Evolutionary conservation across 2,797 vertebrate genomes (phyloP).

Genomic region (Crenichthys baileyi): DNA sequence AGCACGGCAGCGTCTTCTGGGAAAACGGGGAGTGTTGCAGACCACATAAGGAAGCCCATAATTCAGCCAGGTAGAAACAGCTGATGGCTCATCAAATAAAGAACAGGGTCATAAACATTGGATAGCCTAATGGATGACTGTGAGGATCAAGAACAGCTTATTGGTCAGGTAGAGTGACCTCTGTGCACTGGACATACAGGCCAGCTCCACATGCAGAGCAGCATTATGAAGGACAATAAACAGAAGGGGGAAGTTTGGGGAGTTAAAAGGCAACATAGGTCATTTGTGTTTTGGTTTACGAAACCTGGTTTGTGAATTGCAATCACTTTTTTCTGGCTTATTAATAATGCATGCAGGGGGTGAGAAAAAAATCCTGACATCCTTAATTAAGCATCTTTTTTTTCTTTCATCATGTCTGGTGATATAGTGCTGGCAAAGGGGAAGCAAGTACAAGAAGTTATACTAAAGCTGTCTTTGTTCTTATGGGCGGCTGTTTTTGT

Average conservation of each 20-base stretch:
- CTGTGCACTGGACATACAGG: slow-evolving; percentile 42
- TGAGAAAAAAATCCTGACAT: slow-evolving; percentile 52
- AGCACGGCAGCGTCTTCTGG: slow-evolving; percentile 52
- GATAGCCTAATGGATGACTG: slow-evolving; percentile 75
- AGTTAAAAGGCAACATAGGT: slow-evolving; percentile 8
- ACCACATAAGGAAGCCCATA: slow-evolving; percentile 62
- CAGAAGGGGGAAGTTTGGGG: not conserved
- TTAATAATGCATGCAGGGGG: slow-evolving; percentile 60
- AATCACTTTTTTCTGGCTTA: slow-evolving; percentile 22
- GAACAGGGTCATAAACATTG: slow-evolving; percentile 71
- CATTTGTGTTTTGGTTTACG: slow-evolving; percentile 13
- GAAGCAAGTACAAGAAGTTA: slow-evolving; percentile 68
- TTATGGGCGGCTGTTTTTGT: slow-evolving; percentile 75
- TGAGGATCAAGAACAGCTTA: slow-evolving; percentile 75
- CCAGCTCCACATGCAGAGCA: slow-evolving; percentile 14
- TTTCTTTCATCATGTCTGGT: slow-evolving; percentile 52
- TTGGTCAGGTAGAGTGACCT: slow-evolving; percentile 69
- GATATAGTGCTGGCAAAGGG: slow-evolving; percentile 57
- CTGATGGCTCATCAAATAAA: slow-evolving; percentile 77
- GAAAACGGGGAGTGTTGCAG: slow-evolving; percentile 43
- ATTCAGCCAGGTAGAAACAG: slow-evolving; percentile 74
- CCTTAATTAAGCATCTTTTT: slow-evolving; percentile 64
- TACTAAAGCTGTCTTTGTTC: slow-evolving; percentile 75
- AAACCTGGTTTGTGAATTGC: slow-evolving; percentile 22
- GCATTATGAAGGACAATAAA: slow-evolving; percentile 22